Percentiles rank a stretch among this genome's conserved stretches.
Evolutionary conservation across 2,797 vertebrate genomes (phyloP).

Genomic region (Anguilla pacifica): DNA sequence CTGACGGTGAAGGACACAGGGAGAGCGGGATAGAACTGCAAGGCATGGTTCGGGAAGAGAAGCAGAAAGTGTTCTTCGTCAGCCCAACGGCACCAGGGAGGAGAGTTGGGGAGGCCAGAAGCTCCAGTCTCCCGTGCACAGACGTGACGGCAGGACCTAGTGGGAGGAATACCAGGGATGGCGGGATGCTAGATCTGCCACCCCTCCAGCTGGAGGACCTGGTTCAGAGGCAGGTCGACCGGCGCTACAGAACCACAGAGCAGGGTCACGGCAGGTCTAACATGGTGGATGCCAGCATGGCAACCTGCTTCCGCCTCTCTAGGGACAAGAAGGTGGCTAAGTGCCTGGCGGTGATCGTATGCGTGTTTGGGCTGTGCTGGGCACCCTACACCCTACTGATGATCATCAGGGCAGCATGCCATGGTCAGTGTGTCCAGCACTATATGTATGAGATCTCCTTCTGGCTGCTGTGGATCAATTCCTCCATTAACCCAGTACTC

Average conservation of each 20-base stretch:
- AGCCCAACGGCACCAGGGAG: constrained; percentile 50
- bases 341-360: constrained; percentile 73
- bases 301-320: constrained; percentile 66
- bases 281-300: constrained; percentile 48
- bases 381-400: constrained; percentile 73
- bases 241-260: constrained; percentile 51
- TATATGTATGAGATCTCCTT: constrained; percentile 74
- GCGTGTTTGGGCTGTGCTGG: constrained; percentile 74
- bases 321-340: constrained; percentile 73
- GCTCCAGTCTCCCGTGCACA: constrained; percentile 39
- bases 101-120: constrained; percentile 22
- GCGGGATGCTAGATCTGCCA: constrained; percentile 56
- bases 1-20: constrained; percentile 49
- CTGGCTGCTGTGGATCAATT: constrained; percentile 78
- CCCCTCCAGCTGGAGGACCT: constrained; percentile 60
- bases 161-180: constrained; percentile 45
- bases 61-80: constrained; percentile 64
- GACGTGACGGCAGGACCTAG: constrained; percentile 38
- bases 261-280: constrained; percentile 47
- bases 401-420: constrained; percentile 74
- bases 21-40: constrained; percentile 58
- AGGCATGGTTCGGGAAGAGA: constrained; percentile 42
- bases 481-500: constrained; percentile 73
- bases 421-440: constrained; percentile 65
- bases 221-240: constrained; percentile 42